phyloP scores from a whole-genome alignment of 2,888 invertebrate species.

The Trissoscelio sp. region DNA sequence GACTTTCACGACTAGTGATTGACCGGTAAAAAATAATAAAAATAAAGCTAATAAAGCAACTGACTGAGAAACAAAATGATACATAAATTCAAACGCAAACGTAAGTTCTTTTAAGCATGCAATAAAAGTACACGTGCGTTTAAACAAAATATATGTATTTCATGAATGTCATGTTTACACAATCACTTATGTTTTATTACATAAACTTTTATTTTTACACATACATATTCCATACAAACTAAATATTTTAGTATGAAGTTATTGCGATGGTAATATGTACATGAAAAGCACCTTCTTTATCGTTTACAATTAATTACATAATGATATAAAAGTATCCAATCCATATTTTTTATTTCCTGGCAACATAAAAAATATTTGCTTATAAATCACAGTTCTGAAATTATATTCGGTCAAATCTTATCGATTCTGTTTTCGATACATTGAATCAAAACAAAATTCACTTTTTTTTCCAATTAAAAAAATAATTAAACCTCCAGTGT shows the following conservation, averaged over 20 bases:
- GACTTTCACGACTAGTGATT: slow-evolving; percentile 84
- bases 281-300: slow-evolving; percentile 47
- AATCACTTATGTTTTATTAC: slow-evolving; percentile 52
- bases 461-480: slow-evolving; percentile 4
- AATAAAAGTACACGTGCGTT: slow-evolving; percentile 62
- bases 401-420: slow-evolving; percentile 18
- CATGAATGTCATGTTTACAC: slow-evolving; percentile 61
- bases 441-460: neutral
- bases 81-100: slow-evolving; percentile 29
- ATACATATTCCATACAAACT: slow-evolving; percentile 52
- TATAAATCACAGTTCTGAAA: slow-evolving; percentile 47
- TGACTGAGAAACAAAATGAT: slow-evolving; percentile 11
- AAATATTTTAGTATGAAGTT: slow-evolving; percentile 19
- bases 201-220: slow-evolving; percentile 50
- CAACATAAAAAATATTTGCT: slow-evolving; percentile 35
- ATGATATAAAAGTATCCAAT: slow-evolving; percentile 52
- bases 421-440: neutral
- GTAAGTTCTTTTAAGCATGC: slow-evolving; percentile 12
- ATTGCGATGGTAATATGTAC: slow-evolving; percentile 59
- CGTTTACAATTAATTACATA: slow-evolving; percentile 25
- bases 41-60: slow-evolving; percentile 44
- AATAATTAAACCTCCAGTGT: slow-evolving; percentile 11
- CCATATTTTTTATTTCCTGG: neutral
- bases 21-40: slow-evolving; percentile 73
- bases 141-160: slow-evolving; percentile 67